These are phyloP conservation scores for Labia minor DNA, from an alignment of 2,888 invertebrate genomes.

Conservation along the genomic window DNA sequence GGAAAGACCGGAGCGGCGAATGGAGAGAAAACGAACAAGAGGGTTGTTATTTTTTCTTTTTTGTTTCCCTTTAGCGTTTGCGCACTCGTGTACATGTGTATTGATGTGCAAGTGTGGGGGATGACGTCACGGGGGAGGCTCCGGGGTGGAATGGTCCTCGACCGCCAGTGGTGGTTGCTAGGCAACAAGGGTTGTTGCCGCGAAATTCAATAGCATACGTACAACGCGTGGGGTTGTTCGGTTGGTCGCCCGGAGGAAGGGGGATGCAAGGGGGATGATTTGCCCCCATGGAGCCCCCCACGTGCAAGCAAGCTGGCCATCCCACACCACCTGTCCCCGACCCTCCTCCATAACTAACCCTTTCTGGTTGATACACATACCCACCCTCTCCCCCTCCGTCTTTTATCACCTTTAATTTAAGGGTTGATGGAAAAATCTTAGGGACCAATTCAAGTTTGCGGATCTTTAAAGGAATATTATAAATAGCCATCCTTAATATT, in stretches of 20 bases:
- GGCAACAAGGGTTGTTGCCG: slow-evolving; percentile 23
- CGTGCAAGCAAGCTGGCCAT: not conserved
- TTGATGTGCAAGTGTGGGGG: not conserved
- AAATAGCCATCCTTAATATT: too few species aligned
- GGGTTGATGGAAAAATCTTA: too few species aligned
- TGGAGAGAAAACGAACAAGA: slow-evolving; percentile 13
- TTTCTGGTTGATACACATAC: too few species aligned
- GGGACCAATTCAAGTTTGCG: too few species aligned
- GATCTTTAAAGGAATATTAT: too few species aligned
- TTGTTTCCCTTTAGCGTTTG: not conserved
- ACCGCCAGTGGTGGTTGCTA: slow-evolving; percentile 2
- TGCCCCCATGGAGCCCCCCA: not conserved
- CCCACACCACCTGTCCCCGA: not conserved
- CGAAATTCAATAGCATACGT: slow-evolving; percentile 26
- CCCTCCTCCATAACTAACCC: not conserved
- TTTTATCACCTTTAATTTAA: slow-evolving; percentile 1
- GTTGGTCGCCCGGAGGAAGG: not conserved
- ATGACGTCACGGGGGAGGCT: not conserved
- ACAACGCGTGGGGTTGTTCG: slow-evolving; percentile 13
- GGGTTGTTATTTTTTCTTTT: slow-evolving; percentile 1
- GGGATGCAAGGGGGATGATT: not conserved
- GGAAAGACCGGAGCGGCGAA: not conserved
- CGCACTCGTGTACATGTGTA: not conserved
- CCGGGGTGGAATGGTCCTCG: not conserved
- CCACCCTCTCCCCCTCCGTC: not conserved